Evolutionary conservation across 2,113 vertebrate genomes (phyloP), one percentile per base, ranked within the genome.

Genomic region (Azemiops feae): DNA sequence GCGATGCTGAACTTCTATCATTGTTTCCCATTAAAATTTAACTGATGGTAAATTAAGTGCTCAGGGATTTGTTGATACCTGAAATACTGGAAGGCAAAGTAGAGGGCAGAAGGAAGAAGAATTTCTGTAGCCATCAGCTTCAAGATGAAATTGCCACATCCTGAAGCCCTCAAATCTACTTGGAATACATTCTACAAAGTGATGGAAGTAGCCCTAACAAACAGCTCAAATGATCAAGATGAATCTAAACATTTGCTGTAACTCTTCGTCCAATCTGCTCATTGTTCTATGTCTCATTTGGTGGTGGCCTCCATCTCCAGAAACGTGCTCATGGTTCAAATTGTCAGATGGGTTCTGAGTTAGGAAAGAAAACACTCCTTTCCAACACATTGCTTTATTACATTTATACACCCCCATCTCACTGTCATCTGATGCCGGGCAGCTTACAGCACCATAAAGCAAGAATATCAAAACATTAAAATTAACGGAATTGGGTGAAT

Each of bases 1-100:
- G 85, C 30, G 22, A 86, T 0, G 1, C 87, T 0, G 22, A 95
- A 85, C 60, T 20, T 91, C 9, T 47, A 93, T n/a, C 5, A 52
- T 64, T 14, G 9, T n/a, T 94, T 93, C 74, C 34, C 45, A 23
- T 54, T 88, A 60, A 92, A 92, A 94, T 0, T 12, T 74, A 95
- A 89, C 86, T 0, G 10, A 25, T 2, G 23, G 89, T 2, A 34
- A 88, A 94, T 34, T 9, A 57, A 18, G 0, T 12, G 14, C 58
- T 34, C 85, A 20, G 90, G 85, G 60, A 90, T 47, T 57, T 3
- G 0, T 0, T 0, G 39, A 85, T 69, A 85, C 88, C 60, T 20
- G 4, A 53, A 55, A 57, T 1, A 53, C 30, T 8, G 2, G 34
- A 0, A 57, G 85, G 64, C 54, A 30, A 86, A 43, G 7, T 7